A percentile compares a stretch with the other conserved stretches of the same genome.
Conservation (phyloP, 92 coral and sea anemone species). For the Ricordea florida region DNA sequence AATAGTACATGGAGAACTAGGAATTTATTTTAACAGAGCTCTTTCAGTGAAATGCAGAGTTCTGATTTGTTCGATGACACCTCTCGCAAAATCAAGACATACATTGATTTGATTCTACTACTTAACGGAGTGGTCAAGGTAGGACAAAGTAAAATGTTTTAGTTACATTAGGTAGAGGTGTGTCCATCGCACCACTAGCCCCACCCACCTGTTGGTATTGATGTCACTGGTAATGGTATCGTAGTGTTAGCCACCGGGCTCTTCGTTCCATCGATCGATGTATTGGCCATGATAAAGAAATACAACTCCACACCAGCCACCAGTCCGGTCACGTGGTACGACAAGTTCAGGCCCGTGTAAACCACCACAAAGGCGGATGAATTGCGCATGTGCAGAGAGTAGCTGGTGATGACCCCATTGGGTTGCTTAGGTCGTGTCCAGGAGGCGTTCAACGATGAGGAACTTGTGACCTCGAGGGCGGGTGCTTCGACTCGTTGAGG, state of each 20-base stretch:
- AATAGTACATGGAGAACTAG: too few species aligned
- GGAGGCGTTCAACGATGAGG: slow-evolving; percentile 35
- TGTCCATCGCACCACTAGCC: too few species aligned
- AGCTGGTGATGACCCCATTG: slow-evolving; percentile 46
- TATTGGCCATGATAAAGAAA: slow-evolving; percentile 52
- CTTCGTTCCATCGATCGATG: slow-evolving; percentile 47
- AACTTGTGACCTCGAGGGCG: slow-evolving; percentile 16
- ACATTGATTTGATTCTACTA: too few species aligned
- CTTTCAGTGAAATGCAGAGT: too few species aligned
- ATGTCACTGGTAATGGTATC: neutral
- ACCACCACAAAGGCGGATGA: slow-evolving; percentile 6
- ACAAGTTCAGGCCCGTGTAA: slow-evolving; percentile 29
- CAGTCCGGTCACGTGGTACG: slow-evolving; percentile 51
- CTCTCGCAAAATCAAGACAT: too few species aligned
- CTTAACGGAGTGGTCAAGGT: too few species aligned
- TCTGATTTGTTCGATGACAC: too few species aligned
- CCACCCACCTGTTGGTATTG: too few species aligned
- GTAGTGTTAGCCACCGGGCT: neutral
- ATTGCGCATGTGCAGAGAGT: slow-evolving; percentile 44
- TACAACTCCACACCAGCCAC: slow-evolving; percentile 53
- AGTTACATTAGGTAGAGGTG: too few species aligned
- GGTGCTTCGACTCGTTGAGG: slow-evolving; percentile 53
- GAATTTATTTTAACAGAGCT: too few species aligned
- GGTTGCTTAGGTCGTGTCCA: slow-evolving; percentile 42
- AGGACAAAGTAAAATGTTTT: too few species aligned